Conservation (phyloP, 1,140 invertebrate species). For the Drosophila chauvacae region DNA sequence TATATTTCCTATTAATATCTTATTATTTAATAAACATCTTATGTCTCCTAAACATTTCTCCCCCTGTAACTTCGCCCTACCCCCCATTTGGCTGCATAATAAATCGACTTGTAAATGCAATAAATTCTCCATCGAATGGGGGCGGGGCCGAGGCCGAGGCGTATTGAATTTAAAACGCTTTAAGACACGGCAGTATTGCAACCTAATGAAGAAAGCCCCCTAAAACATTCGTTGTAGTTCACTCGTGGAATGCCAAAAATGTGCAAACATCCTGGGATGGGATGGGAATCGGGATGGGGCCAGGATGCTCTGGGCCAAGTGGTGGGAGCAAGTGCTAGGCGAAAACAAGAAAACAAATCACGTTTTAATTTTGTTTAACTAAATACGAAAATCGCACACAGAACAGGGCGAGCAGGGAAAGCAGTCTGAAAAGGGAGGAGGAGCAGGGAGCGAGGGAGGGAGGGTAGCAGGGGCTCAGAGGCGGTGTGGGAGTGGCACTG, state of each 20-base stretch:
- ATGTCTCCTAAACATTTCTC: neutral
- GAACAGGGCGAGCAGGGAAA: conserved; percentile 3
- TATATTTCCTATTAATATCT: neutral
- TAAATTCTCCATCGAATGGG: conserved; percentile 67
- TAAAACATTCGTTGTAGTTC: conserved; percentile 40
- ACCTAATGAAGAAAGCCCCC: conserved; percentile 49
- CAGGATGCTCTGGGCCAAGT: conserved; percentile 10
- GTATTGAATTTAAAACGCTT: conserved; percentile 75
- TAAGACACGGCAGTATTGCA: conserved; percentile 45
- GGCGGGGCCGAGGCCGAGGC: conserved; percentile 22
- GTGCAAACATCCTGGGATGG: conserved; percentile 49
- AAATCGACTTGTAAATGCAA: conserved; percentile 82
- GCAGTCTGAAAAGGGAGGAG: neutral
- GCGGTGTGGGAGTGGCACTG: conserved; percentile 9
- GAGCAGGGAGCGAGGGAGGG: neutral
- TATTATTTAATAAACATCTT: neutral
- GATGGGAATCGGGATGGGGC: conserved; percentile 6
- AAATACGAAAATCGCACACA: conserved; percentile 80
- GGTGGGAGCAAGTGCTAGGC: conserved; percentile 60
- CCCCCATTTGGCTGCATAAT: conserved; percentile 60
- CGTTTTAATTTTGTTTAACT: conserved; percentile 84
- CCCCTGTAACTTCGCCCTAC: conserved; percentile 2
- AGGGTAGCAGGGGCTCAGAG: neutral
- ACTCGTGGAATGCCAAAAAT: conserved; percentile 68
- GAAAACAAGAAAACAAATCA: conserved; percentile 84